Evolutionary conservation across 2,113 vertebrate genomes (phyloP), one percentile per base, ranked within the genome.

Genomic region (Hemiscyllium ocellatum): DNA sequence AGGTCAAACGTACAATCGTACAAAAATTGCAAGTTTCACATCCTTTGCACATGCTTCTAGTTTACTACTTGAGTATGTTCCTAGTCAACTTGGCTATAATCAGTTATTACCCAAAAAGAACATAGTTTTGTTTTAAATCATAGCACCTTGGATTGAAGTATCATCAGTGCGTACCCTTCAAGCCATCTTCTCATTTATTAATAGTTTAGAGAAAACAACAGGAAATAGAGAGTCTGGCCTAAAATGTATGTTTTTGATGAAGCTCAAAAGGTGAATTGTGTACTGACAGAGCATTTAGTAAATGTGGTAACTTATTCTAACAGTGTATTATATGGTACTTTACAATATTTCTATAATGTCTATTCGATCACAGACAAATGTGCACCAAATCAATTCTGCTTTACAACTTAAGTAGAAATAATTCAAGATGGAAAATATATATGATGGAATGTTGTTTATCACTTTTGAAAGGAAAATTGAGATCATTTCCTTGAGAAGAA

Each of bases 121-220:
- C 69, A 95, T 37, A 70, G 94, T 29, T 95, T 72, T 95, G 69
- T 70, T 95, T 76, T 95, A 68, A 95, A 95, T 76, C 94, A 72
- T 95, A 72, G 68, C 66, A 70, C 94, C 65, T 93, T 93, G 65
- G 19, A 37, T 68, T 93, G 89, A 42, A 19, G 19, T 76, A 7
- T 15, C 68, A 95, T 76, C 42, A 19, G 20, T 70, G 68, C 76
- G 94, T 7, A 33, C 94, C 69, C 72, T 95, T 72, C 37, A 95
- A 72, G 68, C 66, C 94, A 76, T 50, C 69, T 72, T 95, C 68
- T 70, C 69, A 52, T 22, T 50, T 72, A 33, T 42, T 50, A 29
- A 33, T 95, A 33, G 70, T 95, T 95, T 72, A 95, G 24, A 50
- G 26, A 95, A 72, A 72, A 15, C 10, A 72, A 15, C 10, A 70